Evolutionary conservation across 2,888 invertebrate genomes (phyloP).

Genomic region (Galerucella nymphaeae): DNA sequence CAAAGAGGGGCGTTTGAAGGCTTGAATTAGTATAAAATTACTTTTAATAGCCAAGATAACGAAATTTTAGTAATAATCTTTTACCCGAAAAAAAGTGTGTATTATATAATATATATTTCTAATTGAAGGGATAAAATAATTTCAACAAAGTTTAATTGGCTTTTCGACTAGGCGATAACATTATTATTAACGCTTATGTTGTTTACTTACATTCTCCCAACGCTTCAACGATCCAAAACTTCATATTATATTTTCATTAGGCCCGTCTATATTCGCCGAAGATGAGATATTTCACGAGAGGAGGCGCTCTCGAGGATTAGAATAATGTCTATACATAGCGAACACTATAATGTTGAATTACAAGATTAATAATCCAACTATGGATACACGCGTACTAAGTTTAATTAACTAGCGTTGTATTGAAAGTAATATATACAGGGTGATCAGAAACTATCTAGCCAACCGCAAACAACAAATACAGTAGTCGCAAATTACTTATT

Average conservation of each 20-base stretch:
- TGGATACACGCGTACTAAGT: too few relatives aligned
- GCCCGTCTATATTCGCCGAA: background rate
- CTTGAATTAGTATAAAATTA: constrained; percentile 7
- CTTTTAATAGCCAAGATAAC: background rate
- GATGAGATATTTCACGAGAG: background rate
- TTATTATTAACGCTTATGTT: constrained; percentile 33
- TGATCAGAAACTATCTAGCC: too few relatives aligned
- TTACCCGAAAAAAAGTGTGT: constrained; percentile 8
- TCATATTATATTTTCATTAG: constrained; percentile 19
- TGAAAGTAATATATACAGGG: too few relatives aligned
- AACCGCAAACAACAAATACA: too few relatives aligned
- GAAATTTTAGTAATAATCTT: background rate
- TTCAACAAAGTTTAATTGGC: constrained; percentile 31
- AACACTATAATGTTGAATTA: background rate
- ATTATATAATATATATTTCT: constrained; percentile 13
- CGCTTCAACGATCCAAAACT: constrained; percentile 20
- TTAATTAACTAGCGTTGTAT: too few relatives aligned
- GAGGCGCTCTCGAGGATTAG: background rate
- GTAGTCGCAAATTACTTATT: too few relatives aligned
- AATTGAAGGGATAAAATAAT: constrained; percentile 30
- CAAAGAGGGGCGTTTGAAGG: too few relatives aligned
- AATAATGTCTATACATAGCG: background rate
- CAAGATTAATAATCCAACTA: background rate
- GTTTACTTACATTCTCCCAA: constrained; percentile 29
- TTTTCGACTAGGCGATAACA: constrained; percentile 24